Base-by-base conservation (phyloP, 2,888 invertebrate genomes). In the Cordylochernes scorpioides region DNA sequence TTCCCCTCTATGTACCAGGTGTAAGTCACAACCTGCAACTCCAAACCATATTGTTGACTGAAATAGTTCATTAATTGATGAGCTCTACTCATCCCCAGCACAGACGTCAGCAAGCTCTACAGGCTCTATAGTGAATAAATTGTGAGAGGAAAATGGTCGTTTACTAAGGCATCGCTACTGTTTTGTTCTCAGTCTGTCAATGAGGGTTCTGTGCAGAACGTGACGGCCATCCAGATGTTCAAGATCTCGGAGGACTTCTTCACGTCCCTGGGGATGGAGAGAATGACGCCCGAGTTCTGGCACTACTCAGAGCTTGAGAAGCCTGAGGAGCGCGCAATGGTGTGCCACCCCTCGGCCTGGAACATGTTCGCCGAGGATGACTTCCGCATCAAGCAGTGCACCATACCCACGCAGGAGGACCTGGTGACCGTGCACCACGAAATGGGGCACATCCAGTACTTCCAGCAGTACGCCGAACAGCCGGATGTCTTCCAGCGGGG, bases 331-430 rank as follows among this genome's bases (percentile, higher is more conserved):
- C 35, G 68, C 61, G 49, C 60, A 17, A 60, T 65, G 1, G 60
- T 67, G 29, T 86, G 84, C 45, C 75, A 80, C 45, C 78, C 80
- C 1, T 72, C 75, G 0, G 78, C 82, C 29, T 80, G 78, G 71
- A 78, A 82, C 52, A 78, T 82, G 46, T 74, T 62, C 44, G 73
- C 78, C 46, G 61, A 65, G 44, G 62, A 72, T 47, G 80, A 84
- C 51, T 78, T 78, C 47, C 66, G 38, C 13, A 75, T 82, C 30
- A 82, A 80, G 55, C 72, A 77, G 68, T 82, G 80, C 49, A 70
- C 78, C 0, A 67, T 69, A 44, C 66, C 75, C 2, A 72, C 68
- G 37, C 75, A 77, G 67, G 72, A 74, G 41, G 75, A 80, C 48
- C 49, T 82, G 39, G 64, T 80, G 31, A 78, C 77, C 1, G 71